A percentile compares a stretch with the other conserved stretches of the same genome.
These are phyloP conservation scores for Colossoma macropomum DNA, from an alignment of 2,113 vertebrate genomes.

Conservation along the genomic window DNA sequence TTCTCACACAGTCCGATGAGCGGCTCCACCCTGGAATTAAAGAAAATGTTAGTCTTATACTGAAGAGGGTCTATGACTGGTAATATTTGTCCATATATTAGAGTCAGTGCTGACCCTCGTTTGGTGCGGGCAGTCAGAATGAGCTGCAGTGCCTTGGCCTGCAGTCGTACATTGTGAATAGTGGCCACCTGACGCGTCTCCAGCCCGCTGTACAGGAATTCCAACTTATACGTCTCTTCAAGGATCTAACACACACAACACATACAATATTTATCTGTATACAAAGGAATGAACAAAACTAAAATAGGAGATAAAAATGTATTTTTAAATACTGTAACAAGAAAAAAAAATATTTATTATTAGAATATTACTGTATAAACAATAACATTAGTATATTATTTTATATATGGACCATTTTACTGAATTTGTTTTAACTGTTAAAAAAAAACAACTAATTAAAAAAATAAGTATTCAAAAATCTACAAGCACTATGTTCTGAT, in stretches of 20 bases:
- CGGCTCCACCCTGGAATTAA: slow-evolving; percentile 82
- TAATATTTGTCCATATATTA: background rate
- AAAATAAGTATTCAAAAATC: no score
- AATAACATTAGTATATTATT: no score
- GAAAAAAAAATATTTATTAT: no score
- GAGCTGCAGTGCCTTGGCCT: slow-evolving; percentile 92
- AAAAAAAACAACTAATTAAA: no score
- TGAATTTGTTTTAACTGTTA: no score
- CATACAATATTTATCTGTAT: background rate
- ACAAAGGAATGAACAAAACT: background rate
- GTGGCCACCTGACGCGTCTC: slow-evolving; percentile 90
- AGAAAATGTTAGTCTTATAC: background rate
- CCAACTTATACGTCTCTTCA: slow-evolving; percentile 95
- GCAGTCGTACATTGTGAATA: slow-evolving; percentile 92
- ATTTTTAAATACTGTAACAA: no score
- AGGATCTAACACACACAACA: slow-evolving; percentile 80
- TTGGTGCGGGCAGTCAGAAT: slow-evolving; percentile 86
- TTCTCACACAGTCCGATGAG: slow-evolving; percentile 90
- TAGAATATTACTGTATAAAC: no score
- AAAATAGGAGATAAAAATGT: no score
- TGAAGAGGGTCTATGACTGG: background rate
- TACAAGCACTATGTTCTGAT: no score
- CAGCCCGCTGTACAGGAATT: slow-evolving; percentile 94
- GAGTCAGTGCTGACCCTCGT: slow-evolving; percentile 80
- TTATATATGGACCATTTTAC: no score